Evolutionary conservation across 2,113 vertebrate species (phyloP), one percentile per base, ranked within the genome.

Genomic region (Neotoma lepida): DNA sequence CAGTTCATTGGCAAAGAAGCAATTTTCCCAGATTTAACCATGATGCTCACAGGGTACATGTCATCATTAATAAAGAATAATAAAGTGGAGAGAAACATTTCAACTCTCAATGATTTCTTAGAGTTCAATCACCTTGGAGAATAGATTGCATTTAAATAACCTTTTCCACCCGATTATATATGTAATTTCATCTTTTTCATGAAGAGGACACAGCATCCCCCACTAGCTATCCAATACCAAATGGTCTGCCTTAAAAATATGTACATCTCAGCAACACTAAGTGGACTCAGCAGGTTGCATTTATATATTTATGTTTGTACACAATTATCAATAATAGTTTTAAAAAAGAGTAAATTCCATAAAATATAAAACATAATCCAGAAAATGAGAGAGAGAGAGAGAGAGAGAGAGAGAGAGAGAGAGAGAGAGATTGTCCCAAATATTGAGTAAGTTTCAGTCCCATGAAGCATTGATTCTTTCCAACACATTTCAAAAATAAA

Each of bases 111-210:
- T 71, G 70, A 6, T 74, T 86, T 86, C 30, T 18, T 0, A 88
- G 74, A 92, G 80, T 86, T 68, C 35, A 6, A 93, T 81, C 39
- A 78, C 17, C 20, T 89, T 70, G 78, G 10, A 91, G 39, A 18
- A 80, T 58, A 93, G 14, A 93, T 61, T 85, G 14, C 84, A 41
- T 73, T 96, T 92, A 89, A 95, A 78, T 76, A 87, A 93, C 9
- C 0, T 64, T 91, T 84, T 9, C 24, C 49, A 63, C 51, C 7
- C 17, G 33, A 82, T 88, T 93, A 87, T 77, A 71, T 91, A 46
- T 93, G 14, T 90, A 76, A 81, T 5, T 61, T 90, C 91, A 18
- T 89, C 39, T 94, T 92, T 93, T 90, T 78, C 35, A 81, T 87
- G 64, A 90, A 84, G 30, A 87, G 28, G 17, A 6, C 7, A 90